Evolutionary conservation across 1,140 invertebrate genomes (phyloP).

Genomic region (Hydropsyche tenuis): DNA sequence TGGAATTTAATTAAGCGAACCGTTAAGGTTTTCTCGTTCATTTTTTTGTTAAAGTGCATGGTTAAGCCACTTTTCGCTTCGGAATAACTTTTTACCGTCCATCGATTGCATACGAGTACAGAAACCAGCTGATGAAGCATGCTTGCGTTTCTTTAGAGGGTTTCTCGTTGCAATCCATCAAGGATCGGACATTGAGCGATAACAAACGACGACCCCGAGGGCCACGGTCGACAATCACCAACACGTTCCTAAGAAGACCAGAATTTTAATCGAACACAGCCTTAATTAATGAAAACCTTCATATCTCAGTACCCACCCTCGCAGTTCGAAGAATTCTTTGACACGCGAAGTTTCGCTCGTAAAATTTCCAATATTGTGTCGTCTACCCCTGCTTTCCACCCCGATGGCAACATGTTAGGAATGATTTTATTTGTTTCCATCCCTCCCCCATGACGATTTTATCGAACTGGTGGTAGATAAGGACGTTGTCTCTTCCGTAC

Average conservation of each 20-base stretch:
- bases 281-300: no score
- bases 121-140: background rate
- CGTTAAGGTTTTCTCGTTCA: no score
- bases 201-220: constrained; percentile 21
- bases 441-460: background rate
- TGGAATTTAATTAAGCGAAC: no score
- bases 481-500: constrained; percentile 20
- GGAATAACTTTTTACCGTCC: no score
- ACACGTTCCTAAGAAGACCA: background rate
- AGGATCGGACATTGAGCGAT: constrained; percentile 35
- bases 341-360: background rate
- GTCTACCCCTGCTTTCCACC: background rate
- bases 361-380: constrained; percentile 8
- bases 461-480: constrained; percentile 4
- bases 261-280: constrained; percentile 13
- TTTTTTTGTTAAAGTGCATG: no score
- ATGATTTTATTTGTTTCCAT: constrained; percentile 20
- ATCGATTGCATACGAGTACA: no score
- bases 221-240: constrained; percentile 21
- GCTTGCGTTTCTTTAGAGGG: constrained; percentile 19
- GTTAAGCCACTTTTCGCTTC: no score
- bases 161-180: constrained; percentile 31
- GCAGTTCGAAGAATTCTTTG: background rate
- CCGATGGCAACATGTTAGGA: no score
- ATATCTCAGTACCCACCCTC: background rate